Conservation (phyloP, 2,888 invertebrate species). For the Onchidella celtica region DNA sequence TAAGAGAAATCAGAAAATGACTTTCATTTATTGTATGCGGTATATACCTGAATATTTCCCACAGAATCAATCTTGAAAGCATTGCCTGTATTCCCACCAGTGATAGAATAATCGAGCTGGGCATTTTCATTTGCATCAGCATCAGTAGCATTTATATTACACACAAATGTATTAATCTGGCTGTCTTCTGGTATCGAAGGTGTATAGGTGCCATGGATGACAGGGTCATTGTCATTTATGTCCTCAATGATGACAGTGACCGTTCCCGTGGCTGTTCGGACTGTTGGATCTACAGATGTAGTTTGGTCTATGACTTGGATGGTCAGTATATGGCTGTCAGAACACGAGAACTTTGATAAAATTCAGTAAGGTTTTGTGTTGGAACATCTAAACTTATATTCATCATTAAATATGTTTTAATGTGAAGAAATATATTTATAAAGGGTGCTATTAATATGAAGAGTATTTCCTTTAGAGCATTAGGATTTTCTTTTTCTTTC, state of each 20-base stretch:
- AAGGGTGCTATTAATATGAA: too few relatives aligned
- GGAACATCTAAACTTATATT: too few relatives aligned
- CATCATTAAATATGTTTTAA: too few relatives aligned
- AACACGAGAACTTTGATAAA: too few relatives aligned
- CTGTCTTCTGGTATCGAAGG: constrained; percentile 62
- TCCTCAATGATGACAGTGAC: constrained; percentile 65
- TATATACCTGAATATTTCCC: constrained; percentile 60
- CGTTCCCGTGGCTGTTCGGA: constrained; percentile 60
- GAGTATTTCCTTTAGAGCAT: too few relatives aligned
- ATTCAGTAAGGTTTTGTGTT: too few relatives aligned
- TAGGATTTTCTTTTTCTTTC: too few relatives aligned
- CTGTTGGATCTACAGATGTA: constrained; percentile 45
- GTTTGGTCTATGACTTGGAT: constrained; percentile 66
- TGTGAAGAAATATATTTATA: too few relatives aligned
- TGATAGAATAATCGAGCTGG: constrained; percentile 63
- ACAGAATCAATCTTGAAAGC: constrained; percentile 65
- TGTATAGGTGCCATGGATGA: constrained; percentile 60
- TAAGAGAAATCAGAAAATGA: too few relatives aligned
- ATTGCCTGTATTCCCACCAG: constrained; percentile 63
- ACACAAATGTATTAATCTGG: constrained; percentile 59
- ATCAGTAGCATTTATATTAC: constrained; percentile 65
- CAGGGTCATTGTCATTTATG: constrained; percentile 72
- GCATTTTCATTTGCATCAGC: constrained; percentile 62
- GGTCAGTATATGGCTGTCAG: constrained; percentile 65
- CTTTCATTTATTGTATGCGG: too few relatives aligned